Evolutionary conservation across 1,140 invertebrate genomes (phyloP).

Genomic region (Coelopa frigida): DNA sequence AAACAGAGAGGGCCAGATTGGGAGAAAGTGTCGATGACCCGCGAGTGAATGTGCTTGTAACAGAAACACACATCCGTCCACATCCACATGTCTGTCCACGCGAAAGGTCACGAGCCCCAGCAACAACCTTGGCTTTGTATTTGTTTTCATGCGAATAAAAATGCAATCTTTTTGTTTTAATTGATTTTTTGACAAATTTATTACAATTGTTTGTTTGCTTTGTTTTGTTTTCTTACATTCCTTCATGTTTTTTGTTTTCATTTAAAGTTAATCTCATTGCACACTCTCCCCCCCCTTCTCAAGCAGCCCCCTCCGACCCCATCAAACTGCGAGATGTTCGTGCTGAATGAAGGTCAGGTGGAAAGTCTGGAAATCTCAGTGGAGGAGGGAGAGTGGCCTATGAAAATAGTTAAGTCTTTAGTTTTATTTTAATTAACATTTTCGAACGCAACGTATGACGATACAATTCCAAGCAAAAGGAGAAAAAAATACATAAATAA

Average conservation of each 20-base stretch:
- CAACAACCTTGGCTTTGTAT: too few species aligned
- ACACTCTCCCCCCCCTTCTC: conserved; percentile 4
- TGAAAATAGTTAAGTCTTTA: not conserved
- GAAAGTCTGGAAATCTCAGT: not conserved
- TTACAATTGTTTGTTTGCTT: conserved; percentile 6
- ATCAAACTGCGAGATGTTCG: not conserved
- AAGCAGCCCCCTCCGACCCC: not conserved
- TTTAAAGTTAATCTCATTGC: conserved; percentile 4
- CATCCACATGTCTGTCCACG: too few species aligned
- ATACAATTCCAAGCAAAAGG: conserved; percentile 1
- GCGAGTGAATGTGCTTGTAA: too few species aligned
- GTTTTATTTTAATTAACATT: conserved; percentile 36
- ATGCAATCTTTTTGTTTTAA: conserved; percentile 10
- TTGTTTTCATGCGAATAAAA: too few species aligned
- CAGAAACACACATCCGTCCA: too few species aligned
- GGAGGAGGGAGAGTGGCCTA: not conserved
- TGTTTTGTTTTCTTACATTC: not conserved
- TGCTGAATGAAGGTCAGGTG: conserved; percentile 1
- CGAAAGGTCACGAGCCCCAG: too few species aligned
- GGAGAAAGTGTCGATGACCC: too few species aligned
- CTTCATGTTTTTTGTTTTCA: not conserved
- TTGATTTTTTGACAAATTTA: conserved; percentile 7
- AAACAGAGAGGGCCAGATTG: too few species aligned
- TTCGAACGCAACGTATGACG: conserved; percentile 21
- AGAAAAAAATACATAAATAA: conserved; percentile 1